Percentiles rank a stretch among this genome's conserved stretches.
Evolutionary conservation across 2,113 vertebrate genomes (phyloP).

Genomic region (Lonchura striata): DNA sequence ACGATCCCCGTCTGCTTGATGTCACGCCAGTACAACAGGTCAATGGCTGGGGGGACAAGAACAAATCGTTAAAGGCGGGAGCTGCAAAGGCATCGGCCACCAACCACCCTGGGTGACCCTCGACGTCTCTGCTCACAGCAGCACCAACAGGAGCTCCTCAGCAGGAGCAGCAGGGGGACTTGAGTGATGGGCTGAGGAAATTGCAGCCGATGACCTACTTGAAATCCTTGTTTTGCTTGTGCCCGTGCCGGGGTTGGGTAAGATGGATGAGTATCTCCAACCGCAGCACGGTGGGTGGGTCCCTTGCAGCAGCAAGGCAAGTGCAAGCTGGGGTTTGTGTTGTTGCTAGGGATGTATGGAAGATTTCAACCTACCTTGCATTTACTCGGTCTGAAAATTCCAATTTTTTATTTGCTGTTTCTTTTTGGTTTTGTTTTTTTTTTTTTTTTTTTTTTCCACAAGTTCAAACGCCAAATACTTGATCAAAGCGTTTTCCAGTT

Average conservation of each 20-base stretch:
- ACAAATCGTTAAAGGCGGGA: not conserved
- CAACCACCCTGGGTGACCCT: fast-evolving
- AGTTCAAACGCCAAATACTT: not conserved
- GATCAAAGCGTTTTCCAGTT: not conserved
- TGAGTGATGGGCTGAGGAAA: not conserved
- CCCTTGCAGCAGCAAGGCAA: not conserved
- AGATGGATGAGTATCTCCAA: not conserved
- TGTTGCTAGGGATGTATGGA: not conserved
- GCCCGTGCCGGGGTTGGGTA: not conserved
- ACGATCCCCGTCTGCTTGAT: slow-evolving; percentile 93
- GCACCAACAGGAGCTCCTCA: not conserved
- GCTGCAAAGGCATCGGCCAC: not conserved
- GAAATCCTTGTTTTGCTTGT: not conserved
- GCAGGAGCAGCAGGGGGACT: not conserved
- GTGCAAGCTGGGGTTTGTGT: not conserved
- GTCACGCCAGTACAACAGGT: slow-evolving; percentile 97
- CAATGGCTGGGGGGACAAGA: slow-evolving; percentile 80
- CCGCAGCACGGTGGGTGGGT: not conserved
- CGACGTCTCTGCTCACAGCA: not conserved
- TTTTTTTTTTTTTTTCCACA: too few species aligned
- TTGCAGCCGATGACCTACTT: not conserved
- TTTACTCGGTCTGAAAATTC: not conserved
- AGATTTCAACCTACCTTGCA: not conserved
- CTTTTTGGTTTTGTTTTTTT: too few species aligned
- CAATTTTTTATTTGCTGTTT: not conserved